Base-by-base conservation (phyloP, 53 echinoderm and acorn worm genomes). In the Patiria pectinifera region DNA sequence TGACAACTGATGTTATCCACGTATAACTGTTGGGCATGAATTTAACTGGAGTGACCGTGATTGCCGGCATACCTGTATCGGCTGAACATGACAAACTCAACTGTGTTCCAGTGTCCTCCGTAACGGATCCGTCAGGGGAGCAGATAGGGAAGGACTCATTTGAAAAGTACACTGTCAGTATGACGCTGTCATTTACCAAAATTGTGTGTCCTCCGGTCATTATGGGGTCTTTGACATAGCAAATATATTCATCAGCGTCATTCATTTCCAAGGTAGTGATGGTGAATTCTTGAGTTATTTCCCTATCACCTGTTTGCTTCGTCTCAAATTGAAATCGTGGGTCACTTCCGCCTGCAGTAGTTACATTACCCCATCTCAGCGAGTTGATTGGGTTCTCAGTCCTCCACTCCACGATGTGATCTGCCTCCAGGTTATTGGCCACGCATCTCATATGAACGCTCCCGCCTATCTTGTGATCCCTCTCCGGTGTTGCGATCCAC, bases 401-500 rank as follows among this genome's bases (percentile, higher is more conserved):
- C 19, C 21, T 19, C 87, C 87, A 87, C 44, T 22, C 61, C 7
- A 87, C 87, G 19, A 78, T 59, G 87, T 78, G 87, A 62, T 87
- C 61, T 43, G 59, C 49, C 77, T 87, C 60, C 76, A 87, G 78
- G 61, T 87, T 87, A 25, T 59, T 87, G 49, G 87, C 87, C 59
- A 58, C 76, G 22, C 87, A 87, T 75, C 87, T 87, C 87, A 87
- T 87, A 4, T 76, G 53, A 49, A 87, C 76, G 35, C 49, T 76
- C 60, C 87, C 76, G 25, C 87, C 87, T 14, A 25, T 59, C 76
- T 87, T 87, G 24, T 76, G 76, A 87, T 87, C 76, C 4, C 58
- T 59, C 87, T 87, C 87, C 75, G 87, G 87, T 87, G 87, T 87
- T 53, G 59, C 23, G 76, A 87, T 87, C 87, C 21, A 24, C 47